These are phyloP conservation scores for Apis laboriosa DNA, from an alignment of 1,140 invertebrate species.

Conservation along the genomic window DNA sequence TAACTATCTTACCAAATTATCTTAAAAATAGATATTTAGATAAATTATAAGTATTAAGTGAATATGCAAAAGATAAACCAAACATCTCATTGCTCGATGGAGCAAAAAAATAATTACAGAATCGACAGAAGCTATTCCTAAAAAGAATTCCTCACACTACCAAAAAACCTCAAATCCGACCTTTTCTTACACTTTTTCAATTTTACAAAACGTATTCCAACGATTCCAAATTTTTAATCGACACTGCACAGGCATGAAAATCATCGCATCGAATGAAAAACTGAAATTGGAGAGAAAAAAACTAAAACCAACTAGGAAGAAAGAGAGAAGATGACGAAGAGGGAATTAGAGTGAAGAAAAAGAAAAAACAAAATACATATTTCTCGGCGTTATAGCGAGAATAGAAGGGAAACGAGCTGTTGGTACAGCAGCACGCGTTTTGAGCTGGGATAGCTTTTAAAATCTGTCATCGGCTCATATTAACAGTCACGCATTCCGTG, in stretches of 20 bases:
- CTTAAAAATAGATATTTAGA: too few species aligned
- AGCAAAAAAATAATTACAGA: too few species aligned
- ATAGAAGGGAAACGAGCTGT: conserved; percentile 1
- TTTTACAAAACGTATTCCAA: background rate
- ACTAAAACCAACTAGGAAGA: background rate
- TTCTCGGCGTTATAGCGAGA: conserved; percentile 27
- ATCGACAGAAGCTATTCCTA: too few species aligned
- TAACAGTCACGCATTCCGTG: conserved; percentile 48
- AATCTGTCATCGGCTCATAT: conserved; percentile 55
- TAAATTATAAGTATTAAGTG: too few species aligned
- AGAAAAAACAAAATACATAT: conserved; percentile 40
- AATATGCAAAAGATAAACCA: too few species aligned
- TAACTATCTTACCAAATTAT: too few species aligned
- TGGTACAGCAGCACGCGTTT: conserved; percentile 47
- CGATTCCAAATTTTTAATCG: too few species aligned
- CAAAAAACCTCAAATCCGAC: too few species aligned
- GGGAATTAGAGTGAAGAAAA: background rate
- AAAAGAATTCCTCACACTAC: too few species aligned
- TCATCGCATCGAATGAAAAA: background rate
- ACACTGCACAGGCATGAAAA: background rate
- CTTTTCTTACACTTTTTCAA: too few species aligned
- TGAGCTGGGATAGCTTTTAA: conserved; percentile 49
- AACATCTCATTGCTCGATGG: too few species aligned
- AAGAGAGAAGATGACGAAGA: background rate
- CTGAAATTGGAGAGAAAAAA: background rate